Evolutionary conservation across 2,888 invertebrate genomes (phyloP).

Genomic region (Agrenia bidenticulata): DNA sequence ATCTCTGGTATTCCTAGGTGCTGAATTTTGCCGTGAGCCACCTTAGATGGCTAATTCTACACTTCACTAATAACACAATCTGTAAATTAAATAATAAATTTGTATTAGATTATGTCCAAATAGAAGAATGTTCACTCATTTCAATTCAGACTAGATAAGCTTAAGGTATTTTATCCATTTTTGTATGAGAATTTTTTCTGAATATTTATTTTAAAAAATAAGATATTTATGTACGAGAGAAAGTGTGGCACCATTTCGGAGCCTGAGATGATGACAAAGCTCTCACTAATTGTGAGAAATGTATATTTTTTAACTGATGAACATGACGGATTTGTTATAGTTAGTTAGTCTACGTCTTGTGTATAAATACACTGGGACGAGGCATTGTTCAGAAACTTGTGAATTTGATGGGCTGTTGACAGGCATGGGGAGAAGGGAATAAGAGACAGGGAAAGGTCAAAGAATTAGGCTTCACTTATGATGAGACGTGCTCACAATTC

Average conservation of each 20-base stretch:
- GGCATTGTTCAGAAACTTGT: background rate
- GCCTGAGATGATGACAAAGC: too few relatives aligned
- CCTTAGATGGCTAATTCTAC: constrained; percentile 25
- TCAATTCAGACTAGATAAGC: too few relatives aligned
- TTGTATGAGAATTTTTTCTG: too few relatives aligned
- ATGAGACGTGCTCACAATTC: constrained; percentile 8
- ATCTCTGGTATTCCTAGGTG: constrained; percentile 60
- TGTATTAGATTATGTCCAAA: background rate
- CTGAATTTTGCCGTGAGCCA: constrained; percentile 53
- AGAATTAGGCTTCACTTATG: constrained; percentile 9
- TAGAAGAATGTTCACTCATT: too few relatives aligned
- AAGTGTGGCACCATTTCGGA: too few relatives aligned
- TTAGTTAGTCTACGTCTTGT: background rate
- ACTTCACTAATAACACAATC: background rate
- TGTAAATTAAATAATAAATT: constrained; percentile 1
- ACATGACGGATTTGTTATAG: constrained; percentile 2
- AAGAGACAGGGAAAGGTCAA: constrained; percentile 12
- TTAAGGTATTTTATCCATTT: too few relatives aligned
- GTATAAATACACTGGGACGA: background rate
- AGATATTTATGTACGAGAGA: too few relatives aligned
- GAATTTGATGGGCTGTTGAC: constrained; percentile 2
- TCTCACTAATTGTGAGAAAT: too few relatives aligned
- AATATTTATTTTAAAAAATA: too few relatives aligned
- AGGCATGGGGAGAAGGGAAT: constrained; percentile 2
- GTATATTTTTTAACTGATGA: too few relatives aligned